These are phyloP conservation scores for Drosophila asahinai DNA, from an alignment of 1,140 invertebrate species.

Conservation along the genomic window DNA sequence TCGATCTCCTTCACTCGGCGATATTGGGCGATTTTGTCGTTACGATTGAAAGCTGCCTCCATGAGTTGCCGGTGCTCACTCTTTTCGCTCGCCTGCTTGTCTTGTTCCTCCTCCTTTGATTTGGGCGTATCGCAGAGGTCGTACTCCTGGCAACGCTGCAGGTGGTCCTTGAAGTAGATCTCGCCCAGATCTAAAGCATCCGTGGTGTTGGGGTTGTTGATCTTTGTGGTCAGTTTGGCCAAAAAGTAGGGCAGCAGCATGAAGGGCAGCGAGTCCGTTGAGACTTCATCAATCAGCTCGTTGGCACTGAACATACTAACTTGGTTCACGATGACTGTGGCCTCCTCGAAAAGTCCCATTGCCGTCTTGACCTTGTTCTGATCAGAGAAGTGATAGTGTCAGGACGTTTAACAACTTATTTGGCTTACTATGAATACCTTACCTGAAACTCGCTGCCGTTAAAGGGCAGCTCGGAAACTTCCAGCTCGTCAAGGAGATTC, in stretches of 20 bases:
- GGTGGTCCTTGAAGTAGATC: constrained; percentile 94
- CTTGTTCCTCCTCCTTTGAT: constrained; percentile 10
- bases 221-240: constrained; percentile 88
- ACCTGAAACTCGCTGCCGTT: constrained; percentile 88
- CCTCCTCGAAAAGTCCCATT: constrained; percentile 91
- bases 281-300: constrained; percentile 94
- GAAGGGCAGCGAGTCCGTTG: constrained; percentile 94
- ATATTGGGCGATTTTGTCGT: constrained; percentile 92
- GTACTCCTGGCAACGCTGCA: constrained; percentile 92
- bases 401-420: background rate
- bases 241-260: constrained; percentile 93
- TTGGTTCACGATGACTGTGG: constrained; percentile 91
- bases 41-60: constrained; percentile 86
- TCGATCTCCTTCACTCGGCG: constrained; percentile 93
- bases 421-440: background rate
- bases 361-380: constrained; percentile 89
- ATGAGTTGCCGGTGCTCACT: constrained; percentile 80
- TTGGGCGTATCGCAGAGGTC: constrained; percentile 87
- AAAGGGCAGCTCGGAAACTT: constrained; percentile 87
- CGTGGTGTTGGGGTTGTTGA: constrained; percentile 88
- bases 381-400: background rate
- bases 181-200: constrained; percentile 91
- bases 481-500: constrained; percentile 87
- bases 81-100: constrained; percentile 27
- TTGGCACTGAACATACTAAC: constrained; percentile 94